Percentiles rank a stretch among this genome's conserved stretches.
phyloP scores from a whole-genome alignment of 2,888 invertebrate genomes.

The Brachypterus glaber region DNA sequence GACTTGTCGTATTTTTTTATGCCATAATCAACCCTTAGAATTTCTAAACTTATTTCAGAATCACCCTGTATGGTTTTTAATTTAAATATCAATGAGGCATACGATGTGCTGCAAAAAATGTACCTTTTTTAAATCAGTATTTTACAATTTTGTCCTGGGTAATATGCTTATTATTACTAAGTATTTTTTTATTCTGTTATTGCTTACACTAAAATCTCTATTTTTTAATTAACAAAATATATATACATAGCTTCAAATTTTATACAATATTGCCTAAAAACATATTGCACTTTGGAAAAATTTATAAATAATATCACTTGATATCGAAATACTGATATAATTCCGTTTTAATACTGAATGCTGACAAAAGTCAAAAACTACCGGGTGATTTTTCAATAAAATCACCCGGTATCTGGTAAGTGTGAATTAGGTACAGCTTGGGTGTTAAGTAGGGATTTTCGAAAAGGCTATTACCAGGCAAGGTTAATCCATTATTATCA shows the following conservation, averaged over 20 bases:
- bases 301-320: conserved; percentile 33
- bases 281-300: conserved; percentile 37
- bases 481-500: too few species aligned
- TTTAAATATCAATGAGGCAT: too few species aligned
- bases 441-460: too few species aligned
- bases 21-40: too few species aligned
- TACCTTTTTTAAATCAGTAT: neutral
- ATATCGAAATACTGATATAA: conserved; percentile 36
- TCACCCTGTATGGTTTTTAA: too few species aligned
- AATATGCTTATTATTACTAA: conserved; percentile 2
- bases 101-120: too few species aligned
- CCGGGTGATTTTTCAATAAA: conserved; percentile 11
- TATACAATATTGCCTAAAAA: conserved; percentile 34
- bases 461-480: too few species aligned
- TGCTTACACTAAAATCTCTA: conserved; percentile 3
- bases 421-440: too few species aligned
- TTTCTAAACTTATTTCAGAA: too few species aligned
- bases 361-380: conserved; percentile 1
- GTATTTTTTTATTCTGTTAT: too few species aligned
- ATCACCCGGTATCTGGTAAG: too few species aligned
- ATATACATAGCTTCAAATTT: conserved; percentile 12
- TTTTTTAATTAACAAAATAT: conserved; percentile 7
- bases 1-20: conserved; percentile 5
- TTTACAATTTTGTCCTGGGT: conserved; percentile 3
- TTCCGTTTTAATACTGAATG: conserved; percentile 35